Base-by-base conservation (phyloP, 2,113 vertebrate genomes). In the Hippocampus comes region DNA sequence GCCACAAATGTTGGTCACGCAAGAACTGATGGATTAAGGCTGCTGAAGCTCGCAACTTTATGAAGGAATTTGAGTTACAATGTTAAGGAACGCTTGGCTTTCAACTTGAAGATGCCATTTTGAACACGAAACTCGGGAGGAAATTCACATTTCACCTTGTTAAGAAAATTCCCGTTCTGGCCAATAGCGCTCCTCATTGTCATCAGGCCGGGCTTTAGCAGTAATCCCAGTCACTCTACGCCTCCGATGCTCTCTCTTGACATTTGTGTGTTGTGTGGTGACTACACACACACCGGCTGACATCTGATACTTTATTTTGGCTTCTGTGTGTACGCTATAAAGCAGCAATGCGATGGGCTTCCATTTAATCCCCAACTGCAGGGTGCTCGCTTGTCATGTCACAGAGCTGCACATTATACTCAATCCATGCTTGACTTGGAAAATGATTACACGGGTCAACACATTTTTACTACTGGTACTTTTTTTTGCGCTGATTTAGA, bases 241-340 rank as follows among this genome's bases (percentile, higher is more conserved):
- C 87, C 85, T 88, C 80, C 82, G 84, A 82, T 85, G 84, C 84
- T 88, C 88, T 76, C 83, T 89, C 87, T 86, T 88, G 88, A 88
- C 88, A 83, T 90, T 89, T 87, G 76, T 84, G 80, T 82, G 82
- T 80, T 88, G 86, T 90, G 88, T 90, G 83, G 61, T 88, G 63
- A 80, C 83, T 87, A 81, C 86, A 91, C 78, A 90, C 82, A 85
- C 80, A 78, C 71, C 85, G 80, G 63, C 83, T 88, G 90, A 89
- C 86, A 90, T 84, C 84, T 71, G 88, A 91, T 82, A 83, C 88
- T 84, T 82, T 86, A 90, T 89, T 90, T 88, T 89, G 88, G 85
- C 89, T 90, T 84, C 84, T 88, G 89, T 89, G 84, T 84, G 73
- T 79, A 77, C 17, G 71, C 78, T 84, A 78, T 74, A 79, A 77